Evolutionary conservation across 2,797 vertebrate species (phyloP).

Genomic region (Poliocrania exsul): DNA sequence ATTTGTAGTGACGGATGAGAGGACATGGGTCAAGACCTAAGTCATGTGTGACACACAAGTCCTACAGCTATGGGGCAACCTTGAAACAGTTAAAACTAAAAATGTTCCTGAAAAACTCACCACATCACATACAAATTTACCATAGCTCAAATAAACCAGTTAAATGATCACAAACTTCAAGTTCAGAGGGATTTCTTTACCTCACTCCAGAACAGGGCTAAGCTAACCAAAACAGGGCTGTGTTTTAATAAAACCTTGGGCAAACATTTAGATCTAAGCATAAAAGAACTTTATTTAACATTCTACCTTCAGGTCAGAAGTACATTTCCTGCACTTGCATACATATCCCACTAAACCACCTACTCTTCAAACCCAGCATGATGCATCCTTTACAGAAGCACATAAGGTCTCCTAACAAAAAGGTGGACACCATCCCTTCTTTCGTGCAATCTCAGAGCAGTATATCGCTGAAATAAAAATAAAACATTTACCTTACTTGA

Average conservation of each 20-base stretch:
- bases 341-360: fast-evolving
- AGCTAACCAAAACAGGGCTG: neutral
- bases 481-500: neutral
- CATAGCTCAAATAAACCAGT: neutral
- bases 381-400: fast-evolving
- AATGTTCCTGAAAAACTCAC: neutral
- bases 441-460: fast-evolving
- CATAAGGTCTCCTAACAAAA: fast-evolving
- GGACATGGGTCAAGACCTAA: fast-evolving
- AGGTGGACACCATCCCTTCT: fast-evolving
- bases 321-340: fast-evolving
- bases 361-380: neutral
- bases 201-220: neutral
- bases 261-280: neutral
- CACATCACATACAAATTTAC: fast-evolving
- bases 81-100: neutral
- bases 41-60: fast-evolving
- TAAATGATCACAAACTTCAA: neutral
- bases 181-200: fast-evolving
- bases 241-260: neutral
- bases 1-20: fast-evolving
- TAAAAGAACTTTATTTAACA: neutral
- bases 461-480: fast-evolving
- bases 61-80: neutral
- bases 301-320: neutral